These are phyloP conservation scores for Stenichneumon culpator DNA, from an alignment of 2,888 invertebrate genomes.

Conservation along the genomic window DNA sequence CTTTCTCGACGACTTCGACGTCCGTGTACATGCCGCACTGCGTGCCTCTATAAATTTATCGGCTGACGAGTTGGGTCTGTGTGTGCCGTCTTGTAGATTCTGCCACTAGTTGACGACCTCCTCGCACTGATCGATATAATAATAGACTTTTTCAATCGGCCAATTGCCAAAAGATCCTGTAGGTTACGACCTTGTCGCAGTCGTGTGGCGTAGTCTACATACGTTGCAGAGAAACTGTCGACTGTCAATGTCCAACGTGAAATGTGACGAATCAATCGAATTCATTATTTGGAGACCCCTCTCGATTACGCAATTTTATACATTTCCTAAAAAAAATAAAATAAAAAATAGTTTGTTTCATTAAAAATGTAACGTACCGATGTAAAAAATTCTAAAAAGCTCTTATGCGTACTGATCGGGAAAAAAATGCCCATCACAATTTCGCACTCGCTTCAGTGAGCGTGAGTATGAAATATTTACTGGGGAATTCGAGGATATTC, in stretches of 20 bases:
- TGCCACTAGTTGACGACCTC: constrained; percentile 26
- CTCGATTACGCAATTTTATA: neutral
- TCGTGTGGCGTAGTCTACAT: constrained; percentile 26
- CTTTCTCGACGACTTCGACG: constrained; percentile 60
- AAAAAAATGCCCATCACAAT: neutral
- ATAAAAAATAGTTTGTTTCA: no score
- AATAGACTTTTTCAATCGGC: constrained; percentile 44
- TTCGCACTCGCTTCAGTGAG: neutral
- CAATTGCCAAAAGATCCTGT: constrained; percentile 51
- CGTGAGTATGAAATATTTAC: constrained; percentile 61
- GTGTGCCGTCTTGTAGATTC: constrained; percentile 18
- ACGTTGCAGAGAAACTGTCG: constrained; percentile 61
- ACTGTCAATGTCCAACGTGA: constrained; percentile 72
- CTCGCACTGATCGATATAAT: constrained; percentile 42
- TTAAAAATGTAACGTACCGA: no score
- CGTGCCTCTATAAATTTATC: constrained; percentile 30
- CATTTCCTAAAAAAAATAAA: neutral
- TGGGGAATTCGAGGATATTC: constrained; percentile 58
- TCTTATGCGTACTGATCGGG: no score
- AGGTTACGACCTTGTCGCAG: constrained; percentile 63
- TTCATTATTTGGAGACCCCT: neutral
- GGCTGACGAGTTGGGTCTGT: neutral
- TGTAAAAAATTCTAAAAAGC: no score
- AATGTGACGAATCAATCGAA: constrained; percentile 70
- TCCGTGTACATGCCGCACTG: constrained; percentile 70